phyloP scores from a whole-genome alignment of 2,888 invertebrate species.

The Dicyrtomina minuta region DNA sequence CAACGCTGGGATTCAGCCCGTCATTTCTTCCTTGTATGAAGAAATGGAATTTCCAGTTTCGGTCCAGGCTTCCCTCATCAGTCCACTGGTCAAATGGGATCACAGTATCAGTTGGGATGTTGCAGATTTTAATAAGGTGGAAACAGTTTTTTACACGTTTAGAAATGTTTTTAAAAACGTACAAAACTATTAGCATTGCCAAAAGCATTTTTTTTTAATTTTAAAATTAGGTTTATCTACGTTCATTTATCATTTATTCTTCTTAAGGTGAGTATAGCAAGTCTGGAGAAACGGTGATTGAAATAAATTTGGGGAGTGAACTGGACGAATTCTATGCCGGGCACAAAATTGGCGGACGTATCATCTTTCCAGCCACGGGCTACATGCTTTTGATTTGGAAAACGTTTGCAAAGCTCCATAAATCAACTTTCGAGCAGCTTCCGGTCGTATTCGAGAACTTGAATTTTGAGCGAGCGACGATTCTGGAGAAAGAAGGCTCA shows the following conservation, averaged over 20 bases:
- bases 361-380: constrained; percentile 93
- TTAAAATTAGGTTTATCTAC: not conserved
- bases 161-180: not conserved
- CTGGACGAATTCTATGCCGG: constrained; percentile 73
- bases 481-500: constrained; percentile 67
- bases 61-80: constrained; percentile 78
- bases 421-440: constrained; percentile 68
- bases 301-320: constrained; percentile 59
- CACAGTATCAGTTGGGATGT: constrained; percentile 59
- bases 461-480: constrained; percentile 78
- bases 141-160: not conserved
- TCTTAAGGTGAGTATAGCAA: too few species aligned
- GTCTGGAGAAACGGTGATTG: constrained; percentile 18
- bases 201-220: not conserved
- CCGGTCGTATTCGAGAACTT: constrained; percentile 83
- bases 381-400: constrained; percentile 82
- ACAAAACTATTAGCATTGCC: not conserved
- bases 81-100: constrained; percentile 84
- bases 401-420: constrained; percentile 70
- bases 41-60: constrained; percentile 78
- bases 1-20: constrained; percentile 72
- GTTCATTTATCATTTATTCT: not conserved
- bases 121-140: constrained; percentile 1
- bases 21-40: constrained; percentile 75
- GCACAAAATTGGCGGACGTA: constrained; percentile 83